A percentile compares a stretch with the other conserved stretches of the same genome.
These are phyloP conservation scores for Aspidiotus destructor DNA, from an alignment of 2,888 invertebrate species.

Conservation along the genomic window DNA sequence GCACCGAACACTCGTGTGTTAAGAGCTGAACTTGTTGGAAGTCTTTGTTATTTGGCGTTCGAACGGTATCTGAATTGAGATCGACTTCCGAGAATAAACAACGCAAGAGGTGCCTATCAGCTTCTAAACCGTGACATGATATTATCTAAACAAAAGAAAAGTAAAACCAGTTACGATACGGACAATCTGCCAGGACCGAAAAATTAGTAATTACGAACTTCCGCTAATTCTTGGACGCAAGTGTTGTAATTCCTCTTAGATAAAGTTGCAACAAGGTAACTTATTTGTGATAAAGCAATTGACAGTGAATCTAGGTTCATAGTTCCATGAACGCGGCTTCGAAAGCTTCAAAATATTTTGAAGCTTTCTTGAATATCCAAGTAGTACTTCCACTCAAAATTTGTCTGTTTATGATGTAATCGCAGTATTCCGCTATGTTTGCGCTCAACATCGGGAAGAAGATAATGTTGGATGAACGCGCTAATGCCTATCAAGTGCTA, in stretches of 20 bases:
- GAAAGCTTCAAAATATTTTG: conserved; percentile 92
- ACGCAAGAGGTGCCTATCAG: conserved; percentile 92
- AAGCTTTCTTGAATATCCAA: conserved; percentile 78
- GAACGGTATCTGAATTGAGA: conserved; percentile 50
- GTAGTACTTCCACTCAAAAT: conserved; percentile 49
- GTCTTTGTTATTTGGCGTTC: conserved; percentile 41
- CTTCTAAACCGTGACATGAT: conserved; percentile 86
- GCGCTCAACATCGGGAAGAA: conserved; percentile 46
- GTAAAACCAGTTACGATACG: background rate
- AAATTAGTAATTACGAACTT: conserved; percentile 54
- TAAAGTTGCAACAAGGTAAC: conserved; percentile 90
- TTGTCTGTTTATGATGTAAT: conserved; percentile 43
- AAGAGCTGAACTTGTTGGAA: conserved; percentile 60
- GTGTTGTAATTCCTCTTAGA: conserved; percentile 92
- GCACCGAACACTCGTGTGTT: conserved; percentile 63
- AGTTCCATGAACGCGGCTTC: conserved; percentile 85
- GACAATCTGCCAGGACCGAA: too few species aligned
- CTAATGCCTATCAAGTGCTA: background rate
- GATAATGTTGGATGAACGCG: background rate
- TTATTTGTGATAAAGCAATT: conserved; percentile 97
- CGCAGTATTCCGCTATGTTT: conserved; percentile 46
- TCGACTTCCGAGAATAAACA: conserved; percentile 84
- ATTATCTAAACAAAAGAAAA: conserved; percentile 58
- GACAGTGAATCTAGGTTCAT: conserved; percentile 98
- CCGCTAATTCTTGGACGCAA: conserved; percentile 75